Percentiles rank a stretch among this genome's conserved stretches.
These are phyloP conservation scores for Noctua janthe DNA, from an alignment of 2,888 invertebrate genomes.

Conservation along the genomic window DNA sequence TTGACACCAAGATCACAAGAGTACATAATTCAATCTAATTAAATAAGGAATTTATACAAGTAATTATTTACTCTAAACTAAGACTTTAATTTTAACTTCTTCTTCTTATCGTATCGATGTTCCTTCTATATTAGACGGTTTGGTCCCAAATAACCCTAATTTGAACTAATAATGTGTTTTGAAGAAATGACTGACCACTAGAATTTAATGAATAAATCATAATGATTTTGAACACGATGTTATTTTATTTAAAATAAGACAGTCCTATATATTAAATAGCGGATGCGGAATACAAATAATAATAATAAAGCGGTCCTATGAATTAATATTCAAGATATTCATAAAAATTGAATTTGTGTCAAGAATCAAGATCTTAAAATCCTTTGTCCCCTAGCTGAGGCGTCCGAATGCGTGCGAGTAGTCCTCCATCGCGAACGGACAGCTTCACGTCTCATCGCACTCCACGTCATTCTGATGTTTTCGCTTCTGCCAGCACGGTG, in stretches of 20 bases:
- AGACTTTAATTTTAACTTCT: slow-evolving; percentile 1
- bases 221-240: background rate
- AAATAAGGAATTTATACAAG: slow-evolving; percentile 11
- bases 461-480: background rate
- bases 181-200: slow-evolving; percentile 11
- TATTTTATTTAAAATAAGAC: too few species aligned
- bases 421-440: background rate
- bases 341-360: background rate
- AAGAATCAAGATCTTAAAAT: background rate
- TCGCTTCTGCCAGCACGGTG: background rate
- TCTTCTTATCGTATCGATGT: too few species aligned
- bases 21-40: slow-evolving; percentile 24
- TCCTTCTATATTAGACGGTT: too few species aligned
- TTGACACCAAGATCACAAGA: slow-evolving; percentile 23
- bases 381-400: background rate
- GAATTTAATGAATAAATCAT: slow-evolving; percentile 23
- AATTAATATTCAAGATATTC: background rate
- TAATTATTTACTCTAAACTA: slow-evolving; percentile 11
- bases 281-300: too few species aligned
- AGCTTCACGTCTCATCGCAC: background rate
- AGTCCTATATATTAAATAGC: too few species aligned
- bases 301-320: background rate
- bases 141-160: too few species aligned
- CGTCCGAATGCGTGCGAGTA: background rate
- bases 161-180: slow-evolving; percentile 1